phyloP scores from a whole-genome alignment of 2,113 vertebrate species.

The Labeo catla region DNA sequence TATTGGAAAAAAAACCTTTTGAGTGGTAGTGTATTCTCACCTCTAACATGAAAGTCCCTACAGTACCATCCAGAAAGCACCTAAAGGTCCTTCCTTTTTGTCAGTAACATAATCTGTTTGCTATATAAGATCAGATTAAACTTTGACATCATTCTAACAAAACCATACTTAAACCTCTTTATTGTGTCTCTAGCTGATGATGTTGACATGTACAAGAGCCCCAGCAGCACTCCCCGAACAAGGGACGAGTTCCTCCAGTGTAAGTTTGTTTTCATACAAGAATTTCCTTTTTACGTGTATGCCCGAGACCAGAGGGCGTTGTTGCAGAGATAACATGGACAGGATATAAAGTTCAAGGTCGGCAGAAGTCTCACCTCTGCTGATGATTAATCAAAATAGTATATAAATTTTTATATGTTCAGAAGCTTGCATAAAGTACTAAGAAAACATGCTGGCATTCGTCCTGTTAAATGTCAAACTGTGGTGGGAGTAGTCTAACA shows the following conservation, averaged over 20 bases:
- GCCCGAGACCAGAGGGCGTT: neutral
- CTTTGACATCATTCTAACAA: conserved; percentile 3
- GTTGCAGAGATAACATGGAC: neutral
- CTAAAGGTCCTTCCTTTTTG: conserved; percentile 27
- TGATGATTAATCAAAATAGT: conserved; percentile 5
- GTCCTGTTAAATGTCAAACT: conserved; percentile 22
- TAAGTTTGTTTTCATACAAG: conserved; percentile 64
- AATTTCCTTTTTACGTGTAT: neutral
- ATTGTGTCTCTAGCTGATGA: conserved; percentile 64
- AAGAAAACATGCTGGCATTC: conserved; percentile 36
- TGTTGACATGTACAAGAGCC: conserved; percentile 69
- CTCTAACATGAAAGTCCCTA: neutral
- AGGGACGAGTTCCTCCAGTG: conserved; percentile 78
- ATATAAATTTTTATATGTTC: neutral
- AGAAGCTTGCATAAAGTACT: neutral
- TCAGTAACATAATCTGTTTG: conserved; percentile 58
- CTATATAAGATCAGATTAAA: conserved; percentile 36
- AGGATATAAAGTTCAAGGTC: neutral
- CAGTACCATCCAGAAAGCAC: conserved; percentile 12
- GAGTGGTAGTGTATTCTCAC: neutral
- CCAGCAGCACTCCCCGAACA: conserved; percentile 63
- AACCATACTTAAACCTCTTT: neutral
- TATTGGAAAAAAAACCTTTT: neutral
- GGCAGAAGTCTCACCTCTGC: neutral
- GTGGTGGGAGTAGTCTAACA: conserved; percentile 53